Evolutionary conservation across 2,113 vertebrate species (phyloP), one percentile per base, ranked within the genome.

Genomic region (Anarrhichthys ocellatus): DNA sequence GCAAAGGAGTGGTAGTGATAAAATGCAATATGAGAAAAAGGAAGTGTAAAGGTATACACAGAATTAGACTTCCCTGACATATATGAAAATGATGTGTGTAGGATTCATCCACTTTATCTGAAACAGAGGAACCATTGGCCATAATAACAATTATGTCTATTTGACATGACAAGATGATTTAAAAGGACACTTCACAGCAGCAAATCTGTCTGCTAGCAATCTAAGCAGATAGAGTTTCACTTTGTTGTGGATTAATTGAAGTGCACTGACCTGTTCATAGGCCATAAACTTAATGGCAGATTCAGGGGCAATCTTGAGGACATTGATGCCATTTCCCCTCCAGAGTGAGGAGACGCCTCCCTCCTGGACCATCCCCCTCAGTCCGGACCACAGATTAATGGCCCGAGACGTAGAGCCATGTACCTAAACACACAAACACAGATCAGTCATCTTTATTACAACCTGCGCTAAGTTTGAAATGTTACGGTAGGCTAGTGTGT

Each of bases 281-380:
- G 97, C 96, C 96, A 96, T 98, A 90, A 99, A 99, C 80, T 99
- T 98, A 85, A 99, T 95, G 78, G 97, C 97, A 71, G 97, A 97
- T 94, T 99, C 97, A 0, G 97, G 97, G 73, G 97, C 97, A 52
- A 99, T 98, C 94, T 99, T 99, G 63, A 98, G 93, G 61, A 92
- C 87, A 6, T 92, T 92, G 74, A 91, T 90, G 29, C 88, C 89
- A 20, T 92, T 92, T 65, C 91, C 91, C 68, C 91, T 88, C 91
- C 85, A 99, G 94, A 84, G 96, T 0, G 97, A 97, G 48, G 80
- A 88, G 56, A 97, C 2, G 0, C 97, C 97, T 56, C 97, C 97
- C 91, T 99, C 97, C 84, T 94, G 95, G 62, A 99, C 91, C 97
- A 99, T 98, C 27, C 91, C 89, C 13, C 75, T 85, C 46, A 98